Conservation (phyloP, 1,140 invertebrate species). For the Dinoponera quadriceps region DNA sequence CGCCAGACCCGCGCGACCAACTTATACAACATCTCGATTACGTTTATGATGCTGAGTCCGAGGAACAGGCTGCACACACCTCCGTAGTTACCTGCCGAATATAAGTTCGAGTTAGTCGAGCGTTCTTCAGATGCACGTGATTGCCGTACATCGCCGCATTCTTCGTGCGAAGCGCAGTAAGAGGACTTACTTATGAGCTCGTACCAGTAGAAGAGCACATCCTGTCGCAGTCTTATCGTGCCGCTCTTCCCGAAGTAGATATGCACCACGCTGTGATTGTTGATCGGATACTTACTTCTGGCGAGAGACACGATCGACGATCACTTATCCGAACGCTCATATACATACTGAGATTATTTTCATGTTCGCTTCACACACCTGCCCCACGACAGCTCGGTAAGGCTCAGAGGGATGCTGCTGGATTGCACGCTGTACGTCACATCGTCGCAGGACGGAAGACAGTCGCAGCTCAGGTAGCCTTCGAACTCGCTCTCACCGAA, state of each 20-base stretch:
- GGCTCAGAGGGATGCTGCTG: conserved; percentile 15
- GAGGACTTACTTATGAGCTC: conserved; percentile 17
- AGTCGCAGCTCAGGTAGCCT: conserved; percentile 28
- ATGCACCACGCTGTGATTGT: not conserved
- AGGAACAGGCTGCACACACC: conserved; percentile 38
- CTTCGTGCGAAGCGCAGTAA: no score
- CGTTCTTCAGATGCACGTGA: no score
- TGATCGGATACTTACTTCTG: not conserved
- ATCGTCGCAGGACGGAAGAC: conserved; percentile 41
- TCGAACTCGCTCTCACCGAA: not conserved
- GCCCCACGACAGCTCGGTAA: not conserved
- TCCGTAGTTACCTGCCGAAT: conserved; percentile 28
- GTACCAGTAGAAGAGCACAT: conserved; percentile 35
- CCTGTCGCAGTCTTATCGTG: conserved; percentile 16
- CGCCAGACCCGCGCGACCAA: not conserved
- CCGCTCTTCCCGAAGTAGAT: not conserved
- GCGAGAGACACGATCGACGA: no score
- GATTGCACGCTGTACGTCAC: not conserved
- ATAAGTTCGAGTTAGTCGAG: no score
- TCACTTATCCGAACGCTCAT: no score
- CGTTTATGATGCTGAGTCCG: conserved; percentile 32
- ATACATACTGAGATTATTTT: not conserved
- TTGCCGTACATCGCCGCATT: no score
- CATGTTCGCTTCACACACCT: not conserved
- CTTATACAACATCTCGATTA: conserved; percentile 25